These are phyloP conservation scores for Zaprionus africanus DNA, from an alignment of 1,140 invertebrate species.

Conservation along the genomic window DNA sequence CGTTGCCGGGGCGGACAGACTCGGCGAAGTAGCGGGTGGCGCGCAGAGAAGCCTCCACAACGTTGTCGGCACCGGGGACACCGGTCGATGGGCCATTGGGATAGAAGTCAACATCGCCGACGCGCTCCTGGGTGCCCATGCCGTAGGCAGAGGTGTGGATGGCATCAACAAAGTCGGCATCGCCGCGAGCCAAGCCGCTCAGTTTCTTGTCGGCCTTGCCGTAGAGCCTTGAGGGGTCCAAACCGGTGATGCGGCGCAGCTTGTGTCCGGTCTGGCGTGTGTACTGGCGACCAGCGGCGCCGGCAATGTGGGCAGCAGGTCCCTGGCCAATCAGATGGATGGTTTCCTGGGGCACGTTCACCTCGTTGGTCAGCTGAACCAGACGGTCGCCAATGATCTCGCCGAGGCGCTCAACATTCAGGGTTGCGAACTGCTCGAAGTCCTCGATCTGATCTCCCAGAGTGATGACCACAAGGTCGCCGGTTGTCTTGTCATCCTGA, in stretches of 20 bases:
- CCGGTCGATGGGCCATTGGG: slow-evolving; percentile 87
- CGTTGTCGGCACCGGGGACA: slow-evolving; percentile 85
- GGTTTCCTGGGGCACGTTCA: slow-evolving; percentile 69
- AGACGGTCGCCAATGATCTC: slow-evolving; percentile 60
- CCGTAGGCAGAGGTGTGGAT: slow-evolving; percentile 91
- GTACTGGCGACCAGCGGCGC: slow-evolving; percentile 87
- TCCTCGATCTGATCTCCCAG: slow-evolving; percentile 58
- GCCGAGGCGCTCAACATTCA: slow-evolving; percentile 72
- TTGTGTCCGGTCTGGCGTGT: slow-evolving; percentile 85
- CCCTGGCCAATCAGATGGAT: slow-evolving; percentile 79
- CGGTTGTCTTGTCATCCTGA: slow-evolving; percentile 48
- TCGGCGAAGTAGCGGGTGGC: slow-evolving; percentile 87
- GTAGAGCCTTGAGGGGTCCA: slow-evolving; percentile 89
- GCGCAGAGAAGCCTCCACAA: slow-evolving; percentile 88
- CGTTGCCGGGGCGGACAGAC: slow-evolving; percentile 85
- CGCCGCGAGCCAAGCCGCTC: slow-evolving; percentile 85
- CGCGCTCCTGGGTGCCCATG: slow-evolving; percentile 88
- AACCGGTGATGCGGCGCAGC: slow-evolving; percentile 87
- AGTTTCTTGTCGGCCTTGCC: slow-evolving; percentile 86
- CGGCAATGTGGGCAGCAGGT: slow-evolving; percentile 85
- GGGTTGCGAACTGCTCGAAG: slow-evolving; percentile 63
- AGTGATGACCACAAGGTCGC: slow-evolving; percentile 64
- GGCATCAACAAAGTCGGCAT: slow-evolving; percentile 88
- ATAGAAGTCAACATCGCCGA: slow-evolving; percentile 91
- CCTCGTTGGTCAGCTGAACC: slow-evolving; percentile 64